Conservation (phyloP, 2,113 vertebrate genomes). For the Cyrtonyx montezumae region DNA sequence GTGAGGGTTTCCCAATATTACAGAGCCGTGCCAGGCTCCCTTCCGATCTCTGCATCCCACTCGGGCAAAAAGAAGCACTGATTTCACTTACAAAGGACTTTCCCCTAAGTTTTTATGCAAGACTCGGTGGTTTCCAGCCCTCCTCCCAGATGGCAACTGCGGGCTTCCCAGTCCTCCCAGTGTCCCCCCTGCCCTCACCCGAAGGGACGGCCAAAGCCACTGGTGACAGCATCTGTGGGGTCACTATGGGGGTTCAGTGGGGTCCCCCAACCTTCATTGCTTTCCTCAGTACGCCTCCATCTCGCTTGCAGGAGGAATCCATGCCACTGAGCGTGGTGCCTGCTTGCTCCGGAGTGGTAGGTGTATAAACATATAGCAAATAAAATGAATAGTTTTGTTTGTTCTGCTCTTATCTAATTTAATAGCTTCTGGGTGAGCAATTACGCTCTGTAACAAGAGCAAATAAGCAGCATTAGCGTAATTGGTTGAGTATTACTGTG, state of each 20-base stretch:
- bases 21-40: background rate
- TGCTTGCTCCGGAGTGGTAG: constrained; percentile 1
- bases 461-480: constrained; percentile 49
- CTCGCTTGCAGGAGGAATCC: background rate
- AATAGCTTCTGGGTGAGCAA: constrained; percentile 69
- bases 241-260: background rate
- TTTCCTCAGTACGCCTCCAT: background rate
- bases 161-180: background rate
- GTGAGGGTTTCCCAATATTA: background rate
- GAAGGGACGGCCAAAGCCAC: background rate
- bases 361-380: constrained; percentile 48
- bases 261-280: background rate
- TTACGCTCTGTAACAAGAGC: constrained; percentile 48
- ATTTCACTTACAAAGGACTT: background rate
- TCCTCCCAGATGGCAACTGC: background rate
- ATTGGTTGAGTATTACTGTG: constrained; percentile 39
- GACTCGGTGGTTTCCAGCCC: background rate
- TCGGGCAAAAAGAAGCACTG: background rate
- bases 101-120: background rate
- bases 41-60: background rate
- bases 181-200: background rate
- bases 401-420: constrained; percentile 60
- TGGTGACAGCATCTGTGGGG: background rate
- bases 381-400: constrained; percentile 68
- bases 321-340: background rate